Evolutionary conservation across 2,797 vertebrate genomes (phyloP).

Genomic region (Trematomus bernacchii): DNA sequence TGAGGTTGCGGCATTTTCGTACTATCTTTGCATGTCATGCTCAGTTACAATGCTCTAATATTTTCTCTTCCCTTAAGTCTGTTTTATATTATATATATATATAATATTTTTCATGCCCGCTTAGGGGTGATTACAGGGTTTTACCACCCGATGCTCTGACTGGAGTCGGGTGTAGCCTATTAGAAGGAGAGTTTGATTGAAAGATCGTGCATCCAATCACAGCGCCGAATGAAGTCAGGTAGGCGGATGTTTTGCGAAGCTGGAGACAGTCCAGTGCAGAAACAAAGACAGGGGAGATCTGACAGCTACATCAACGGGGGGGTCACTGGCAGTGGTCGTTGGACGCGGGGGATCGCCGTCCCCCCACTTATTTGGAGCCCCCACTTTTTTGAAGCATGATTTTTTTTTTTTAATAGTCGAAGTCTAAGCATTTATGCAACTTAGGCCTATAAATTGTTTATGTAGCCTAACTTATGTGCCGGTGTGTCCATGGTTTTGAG

Average conservation of each 20-base stretch:
- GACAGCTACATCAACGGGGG: conserved; percentile 42
- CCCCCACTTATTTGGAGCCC: too few species aligned
- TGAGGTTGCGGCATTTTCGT: conserved; percentile 27
- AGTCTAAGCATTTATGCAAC: too few species aligned
- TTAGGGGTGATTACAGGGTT: conserved; percentile 56
- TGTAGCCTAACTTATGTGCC: too few species aligned
- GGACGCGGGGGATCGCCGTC: too few species aligned
- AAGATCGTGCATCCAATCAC: conserved; percentile 73
- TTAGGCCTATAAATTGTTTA: too few species aligned
- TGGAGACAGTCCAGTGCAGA: conserved; percentile 43
- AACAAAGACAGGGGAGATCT: conserved; percentile 67
- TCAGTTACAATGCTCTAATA: conserved; percentile 1
- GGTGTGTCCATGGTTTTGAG: too few species aligned
- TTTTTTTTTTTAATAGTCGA: too few species aligned
- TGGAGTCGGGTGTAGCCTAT: conserved; percentile 86
- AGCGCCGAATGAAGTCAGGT: conserved; percentile 30
- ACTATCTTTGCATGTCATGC: conserved; percentile 5
- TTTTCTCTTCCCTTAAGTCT: not conserved
- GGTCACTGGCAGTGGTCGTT: not conserved
- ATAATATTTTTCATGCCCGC: conserved; percentile 19
- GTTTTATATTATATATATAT: too few species aligned
- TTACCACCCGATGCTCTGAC: conserved; percentile 84
- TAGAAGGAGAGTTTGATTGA: conserved; percentile 72
- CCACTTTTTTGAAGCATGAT: too few species aligned
- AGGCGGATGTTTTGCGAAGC: conserved; percentile 49